Conservation (phyloP, 2,113 vertebrate species). For the Cheirogaleus medius region DNA sequence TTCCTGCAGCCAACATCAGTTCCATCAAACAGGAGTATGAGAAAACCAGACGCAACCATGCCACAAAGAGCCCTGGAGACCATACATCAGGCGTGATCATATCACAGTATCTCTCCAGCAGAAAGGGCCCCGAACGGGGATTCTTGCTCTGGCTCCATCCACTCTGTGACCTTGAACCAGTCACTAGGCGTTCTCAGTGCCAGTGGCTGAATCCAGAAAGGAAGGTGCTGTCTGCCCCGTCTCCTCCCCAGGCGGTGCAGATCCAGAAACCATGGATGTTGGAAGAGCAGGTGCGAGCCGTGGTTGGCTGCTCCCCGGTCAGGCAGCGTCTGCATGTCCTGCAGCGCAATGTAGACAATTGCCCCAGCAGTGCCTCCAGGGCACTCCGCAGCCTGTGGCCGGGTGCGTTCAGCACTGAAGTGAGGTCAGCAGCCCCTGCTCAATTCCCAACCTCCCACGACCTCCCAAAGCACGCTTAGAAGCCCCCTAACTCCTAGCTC, state of each 20-base stretch:
- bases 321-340: background rate
- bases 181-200: background rate
- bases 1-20: background rate
- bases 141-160: background rate
- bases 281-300: background rate
- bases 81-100: background rate
- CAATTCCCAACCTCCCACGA: background rate
- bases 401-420: background rate
- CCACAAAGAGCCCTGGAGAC: background rate
- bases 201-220: background rate
- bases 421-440: background rate
- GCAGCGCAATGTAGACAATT: rapidly evolving
- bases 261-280: background rate
- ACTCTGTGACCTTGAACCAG: background rate
- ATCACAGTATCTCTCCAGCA: background rate
- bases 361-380: too few relatives aligned
- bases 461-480: background rate
- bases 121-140: background rate
- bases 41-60: background rate
- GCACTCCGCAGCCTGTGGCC: background rate
- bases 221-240: too few relatives aligned
- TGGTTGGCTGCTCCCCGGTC: rapidly evolving
- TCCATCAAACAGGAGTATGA: background rate
- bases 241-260: rapidly evolving
- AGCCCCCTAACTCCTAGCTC: background rate